phyloP scores from a whole-genome alignment of 2,888 invertebrate species.

The Netelia inedita region DNA sequence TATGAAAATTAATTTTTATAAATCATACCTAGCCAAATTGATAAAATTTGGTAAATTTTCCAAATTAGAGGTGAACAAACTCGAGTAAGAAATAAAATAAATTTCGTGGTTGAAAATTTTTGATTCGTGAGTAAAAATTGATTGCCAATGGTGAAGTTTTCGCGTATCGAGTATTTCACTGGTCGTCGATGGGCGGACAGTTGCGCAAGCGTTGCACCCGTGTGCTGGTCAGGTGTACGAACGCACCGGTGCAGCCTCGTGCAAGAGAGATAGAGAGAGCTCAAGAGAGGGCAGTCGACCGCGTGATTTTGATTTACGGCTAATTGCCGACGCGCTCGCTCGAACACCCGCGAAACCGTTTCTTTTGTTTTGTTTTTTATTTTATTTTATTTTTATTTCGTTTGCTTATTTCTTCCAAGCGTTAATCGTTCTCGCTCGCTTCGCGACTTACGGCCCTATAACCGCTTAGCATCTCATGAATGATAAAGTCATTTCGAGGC shows the following conservation, averaged over 20 bases:
- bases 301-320: conserved; percentile 80
- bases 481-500: conserved; percentile 76
- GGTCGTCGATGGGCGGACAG: conserved; percentile 11
- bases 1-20: no score
- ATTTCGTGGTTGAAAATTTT: no score
- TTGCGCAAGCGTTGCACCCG: conserved; percentile 18
- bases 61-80: no score
- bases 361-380: not conserved
- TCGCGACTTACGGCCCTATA: conserved; percentile 61
- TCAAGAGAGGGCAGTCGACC: conserved; percentile 51
- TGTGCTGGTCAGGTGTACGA: conserved; percentile 42
- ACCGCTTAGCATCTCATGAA: conserved; percentile 77
- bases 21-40: no score
- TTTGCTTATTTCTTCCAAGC: conserved; percentile 6
- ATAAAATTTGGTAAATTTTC: no score
- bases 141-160: no score
- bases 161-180: not conserved
- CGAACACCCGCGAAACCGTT: conserved; percentile 37
- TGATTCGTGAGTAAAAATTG: no score
- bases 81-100: no score
- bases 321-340: conserved; percentile 74
- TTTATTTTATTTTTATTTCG: conserved; percentile 12
- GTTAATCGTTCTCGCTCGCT: conserved; percentile 36
- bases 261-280: not conserved
- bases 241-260: conserved; percentile 18